These are phyloP conservation scores for Ptychadena robeensis DNA, from an alignment of 2,797 vertebrate genomes.

Conservation along the genomic window DNA sequence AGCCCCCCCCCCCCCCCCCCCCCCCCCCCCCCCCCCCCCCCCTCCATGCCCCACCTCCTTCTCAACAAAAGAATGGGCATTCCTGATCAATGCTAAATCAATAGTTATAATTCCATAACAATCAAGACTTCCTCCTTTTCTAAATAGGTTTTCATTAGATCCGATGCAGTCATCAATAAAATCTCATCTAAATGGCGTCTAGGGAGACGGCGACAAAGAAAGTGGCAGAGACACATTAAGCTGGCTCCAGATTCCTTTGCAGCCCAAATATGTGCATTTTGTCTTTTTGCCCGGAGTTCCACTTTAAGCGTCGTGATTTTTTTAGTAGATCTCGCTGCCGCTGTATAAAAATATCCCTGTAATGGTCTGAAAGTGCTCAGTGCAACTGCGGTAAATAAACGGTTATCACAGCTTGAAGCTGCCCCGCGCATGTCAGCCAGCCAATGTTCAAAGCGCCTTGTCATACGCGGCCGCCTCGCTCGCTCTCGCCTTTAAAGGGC, in stretches of 20 bases:
- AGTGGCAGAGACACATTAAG: not conserved
- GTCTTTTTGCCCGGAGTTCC: not conserved
- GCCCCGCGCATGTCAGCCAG: not conserved
- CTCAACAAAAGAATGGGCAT: no score
- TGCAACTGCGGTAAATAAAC: not conserved
- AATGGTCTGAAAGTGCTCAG: not conserved
- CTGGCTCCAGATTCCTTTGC: not conserved
- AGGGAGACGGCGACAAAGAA: no score
- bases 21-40: no score
- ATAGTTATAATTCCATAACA: no score
- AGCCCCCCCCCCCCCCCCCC: no score
- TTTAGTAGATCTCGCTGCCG: not conserved
- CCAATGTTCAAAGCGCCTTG: not conserved
- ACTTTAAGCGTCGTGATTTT: not conserved
- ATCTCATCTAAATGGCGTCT: no score
- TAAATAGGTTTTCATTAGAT: no score
- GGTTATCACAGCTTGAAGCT: not conserved
- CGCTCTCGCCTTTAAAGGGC: conserved; percentile 29
- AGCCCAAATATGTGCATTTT: not conserved
- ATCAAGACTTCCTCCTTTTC: no score
- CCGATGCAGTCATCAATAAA: no score
- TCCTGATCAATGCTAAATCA: no score
- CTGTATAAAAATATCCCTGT: not conserved
- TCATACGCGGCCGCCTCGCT: not conserved
- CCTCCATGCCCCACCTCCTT: no score